Conservation (phyloP, 1,140 invertebrate genomes). For the Calliphora vicina region DNA sequence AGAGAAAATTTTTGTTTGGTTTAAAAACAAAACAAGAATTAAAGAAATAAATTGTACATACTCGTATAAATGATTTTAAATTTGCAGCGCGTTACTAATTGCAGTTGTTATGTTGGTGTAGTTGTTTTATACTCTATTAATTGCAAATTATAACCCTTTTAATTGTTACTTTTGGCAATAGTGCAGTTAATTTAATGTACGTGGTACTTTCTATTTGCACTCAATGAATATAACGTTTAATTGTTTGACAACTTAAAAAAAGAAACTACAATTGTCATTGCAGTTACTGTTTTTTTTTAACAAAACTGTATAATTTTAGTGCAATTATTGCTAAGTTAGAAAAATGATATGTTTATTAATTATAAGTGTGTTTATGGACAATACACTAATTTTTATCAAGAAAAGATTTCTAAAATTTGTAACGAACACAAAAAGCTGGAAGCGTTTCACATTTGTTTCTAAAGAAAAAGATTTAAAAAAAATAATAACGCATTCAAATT, state of each 20-base stretch:
- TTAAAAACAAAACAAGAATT: background rate
- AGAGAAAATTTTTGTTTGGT: background rate
- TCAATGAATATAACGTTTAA: background rate
- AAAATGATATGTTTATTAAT: too few species aligned
- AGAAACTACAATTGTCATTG: background rate
- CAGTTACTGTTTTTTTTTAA: background rate
- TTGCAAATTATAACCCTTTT: slow-evolving; percentile 27
- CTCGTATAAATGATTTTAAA: background rate
- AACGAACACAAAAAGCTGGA: too few species aligned
- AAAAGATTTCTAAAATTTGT: too few species aligned
- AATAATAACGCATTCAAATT: too few species aligned
- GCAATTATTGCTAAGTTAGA: too few species aligned
- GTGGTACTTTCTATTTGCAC: background rate
- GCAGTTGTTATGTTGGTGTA: background rate
- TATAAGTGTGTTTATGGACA: too few species aligned
- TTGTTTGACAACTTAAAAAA: background rate
- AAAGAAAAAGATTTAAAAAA: too few species aligned
- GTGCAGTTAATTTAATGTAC: background rate
- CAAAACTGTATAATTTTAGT: too few species aligned
- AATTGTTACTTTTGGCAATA: slow-evolving; percentile 14
- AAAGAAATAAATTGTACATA: background rate
- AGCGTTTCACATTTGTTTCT: too few species aligned
- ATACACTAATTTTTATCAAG: too few species aligned
- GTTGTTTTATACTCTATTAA: background rate
- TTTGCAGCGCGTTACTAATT: slow-evolving; percentile 5